Percentiles rank a stretch among this genome's conserved stretches.
Evolutionary conservation across 2,113 vertebrate species (phyloP).

Genomic region (Phalacrocorax carbo): DNA sequence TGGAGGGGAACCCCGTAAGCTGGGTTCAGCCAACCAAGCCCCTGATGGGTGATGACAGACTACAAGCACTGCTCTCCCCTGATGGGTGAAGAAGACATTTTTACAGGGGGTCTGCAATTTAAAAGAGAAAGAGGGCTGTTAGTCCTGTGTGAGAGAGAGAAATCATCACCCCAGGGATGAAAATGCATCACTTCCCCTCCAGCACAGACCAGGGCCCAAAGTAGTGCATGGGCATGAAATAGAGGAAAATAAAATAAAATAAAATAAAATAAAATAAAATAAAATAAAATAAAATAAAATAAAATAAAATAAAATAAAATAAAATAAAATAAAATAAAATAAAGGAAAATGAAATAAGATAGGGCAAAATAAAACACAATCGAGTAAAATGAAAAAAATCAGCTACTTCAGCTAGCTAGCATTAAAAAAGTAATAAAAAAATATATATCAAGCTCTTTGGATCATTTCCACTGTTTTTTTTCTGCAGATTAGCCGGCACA

Average conservation of each 20-base stretch:
- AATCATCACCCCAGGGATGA: rapidly evolving
- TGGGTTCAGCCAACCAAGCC: conserved; percentile 75
- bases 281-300: not conserved
- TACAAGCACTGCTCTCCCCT: conserved; percentile 90
- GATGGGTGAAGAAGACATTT: conserved; percentile 83
- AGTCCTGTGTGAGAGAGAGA: not conserved
- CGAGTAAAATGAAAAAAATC: not conserved
- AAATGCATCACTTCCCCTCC: not conserved
- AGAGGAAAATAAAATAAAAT: not conserved
- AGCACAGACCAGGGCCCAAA: not conserved
- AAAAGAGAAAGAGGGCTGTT: conserved; percentile 80
- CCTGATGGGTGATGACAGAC: conserved; percentile 71
- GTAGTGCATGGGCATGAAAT: too few relatives aligned
- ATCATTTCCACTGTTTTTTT: not conserved
- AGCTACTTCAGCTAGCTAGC: not conserved
- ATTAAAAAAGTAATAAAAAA: not conserved
- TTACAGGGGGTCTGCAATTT: conserved; percentile 89
- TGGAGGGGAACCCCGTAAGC: not conserved
- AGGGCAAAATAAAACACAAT: not conserved
- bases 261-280: not conserved
- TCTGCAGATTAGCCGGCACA: not conserved
- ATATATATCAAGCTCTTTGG: not conserved
- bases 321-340: not conserved
- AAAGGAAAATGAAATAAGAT: not conserved
- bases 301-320: not conserved